Conservation (phyloP, 2,888 invertebrate species). For the Platycnemis pennipes region DNA sequence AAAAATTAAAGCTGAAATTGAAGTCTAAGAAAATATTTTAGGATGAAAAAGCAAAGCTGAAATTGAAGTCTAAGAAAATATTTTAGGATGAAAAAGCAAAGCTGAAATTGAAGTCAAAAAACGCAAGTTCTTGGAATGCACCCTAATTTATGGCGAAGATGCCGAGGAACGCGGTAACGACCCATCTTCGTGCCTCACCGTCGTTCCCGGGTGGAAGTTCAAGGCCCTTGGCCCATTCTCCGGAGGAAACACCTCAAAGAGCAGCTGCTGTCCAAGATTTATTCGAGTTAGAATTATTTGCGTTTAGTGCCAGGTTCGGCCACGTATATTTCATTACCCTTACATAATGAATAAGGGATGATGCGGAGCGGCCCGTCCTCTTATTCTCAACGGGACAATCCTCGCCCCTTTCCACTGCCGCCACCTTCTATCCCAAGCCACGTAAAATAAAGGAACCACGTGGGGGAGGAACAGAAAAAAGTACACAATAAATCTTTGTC, state of each 20-base stretch:
- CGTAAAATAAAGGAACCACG: neutral
- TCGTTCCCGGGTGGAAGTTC: neutral
- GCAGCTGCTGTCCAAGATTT: constrained; percentile 32
- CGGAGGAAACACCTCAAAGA: constrained; percentile 13
- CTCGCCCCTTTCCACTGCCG: neutral
- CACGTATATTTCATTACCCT: constrained; percentile 19
- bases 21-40: too few relatives aligned
- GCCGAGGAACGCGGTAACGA: neutral
- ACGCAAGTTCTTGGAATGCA: neutral
- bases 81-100: neutral
- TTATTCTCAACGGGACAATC: neutral
- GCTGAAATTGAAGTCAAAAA: neutral
- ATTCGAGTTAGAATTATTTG: constrained; percentile 30
- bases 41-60: too few relatives aligned
- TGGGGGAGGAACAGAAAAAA: neutral
- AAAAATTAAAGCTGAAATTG: too few relatives aligned
- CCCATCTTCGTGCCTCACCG: neutral
- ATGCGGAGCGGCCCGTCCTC: neutral
- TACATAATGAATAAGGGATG: neutral
- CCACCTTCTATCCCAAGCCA: neutral
- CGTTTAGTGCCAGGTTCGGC: constrained; percentile 8
- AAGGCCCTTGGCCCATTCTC: neutral
- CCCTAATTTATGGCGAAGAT: neutral
- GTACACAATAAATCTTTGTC: constrained; percentile 1
- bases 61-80: neutral